Conservation (phyloP, 2,888 invertebrate genomes). For the Esperia sulphurella region DNA sequence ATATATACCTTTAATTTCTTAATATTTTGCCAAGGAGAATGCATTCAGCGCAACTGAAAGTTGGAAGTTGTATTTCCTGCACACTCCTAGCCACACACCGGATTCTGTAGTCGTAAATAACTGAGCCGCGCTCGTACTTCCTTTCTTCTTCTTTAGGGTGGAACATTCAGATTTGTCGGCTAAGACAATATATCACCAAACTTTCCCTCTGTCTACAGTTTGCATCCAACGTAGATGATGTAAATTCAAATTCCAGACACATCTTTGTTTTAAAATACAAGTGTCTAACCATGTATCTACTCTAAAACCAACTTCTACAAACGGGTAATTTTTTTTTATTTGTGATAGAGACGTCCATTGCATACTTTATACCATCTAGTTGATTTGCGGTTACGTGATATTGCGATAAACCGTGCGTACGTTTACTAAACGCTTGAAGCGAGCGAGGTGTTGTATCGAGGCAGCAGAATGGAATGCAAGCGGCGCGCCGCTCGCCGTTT, state of each 20-base stretch:
- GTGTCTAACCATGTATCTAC: no score
- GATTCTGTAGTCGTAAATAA: slow-evolving; percentile 71
- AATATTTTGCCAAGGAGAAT: slow-evolving; percentile 18
- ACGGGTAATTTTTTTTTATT: no score
- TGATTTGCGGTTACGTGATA: slow-evolving; percentile 6
- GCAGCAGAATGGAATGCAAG: slow-evolving; percentile 58
- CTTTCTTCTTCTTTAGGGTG: slow-evolving; percentile 52
- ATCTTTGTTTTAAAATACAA: no score
- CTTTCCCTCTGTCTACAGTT: slow-evolving; percentile 12
- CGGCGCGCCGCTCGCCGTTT: slow-evolving; percentile 45
- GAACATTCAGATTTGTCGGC: slow-evolving; percentile 44
- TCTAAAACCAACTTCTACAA: no score
- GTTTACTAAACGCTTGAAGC: slow-evolving; percentile 31
- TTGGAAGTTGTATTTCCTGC: slow-evolving; percentile 54
- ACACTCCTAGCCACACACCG: slow-evolving; percentile 47
- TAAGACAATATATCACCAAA: slow-evolving; percentile 37
- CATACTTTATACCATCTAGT: background rate
- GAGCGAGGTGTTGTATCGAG: slow-evolving; percentile 39
- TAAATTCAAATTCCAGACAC: no score
- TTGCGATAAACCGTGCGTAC: slow-evolving; percentile 25
- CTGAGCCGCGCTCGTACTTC: slow-evolving; percentile 56
- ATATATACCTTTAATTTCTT: background rate
- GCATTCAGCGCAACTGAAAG: slow-evolving; percentile 34
- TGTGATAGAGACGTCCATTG: background rate
- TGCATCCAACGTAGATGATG: background rate